Conservation (phyloP, 2,113 vertebrate genomes). For the Rhegmatorhina hoffmannsi region DNA sequence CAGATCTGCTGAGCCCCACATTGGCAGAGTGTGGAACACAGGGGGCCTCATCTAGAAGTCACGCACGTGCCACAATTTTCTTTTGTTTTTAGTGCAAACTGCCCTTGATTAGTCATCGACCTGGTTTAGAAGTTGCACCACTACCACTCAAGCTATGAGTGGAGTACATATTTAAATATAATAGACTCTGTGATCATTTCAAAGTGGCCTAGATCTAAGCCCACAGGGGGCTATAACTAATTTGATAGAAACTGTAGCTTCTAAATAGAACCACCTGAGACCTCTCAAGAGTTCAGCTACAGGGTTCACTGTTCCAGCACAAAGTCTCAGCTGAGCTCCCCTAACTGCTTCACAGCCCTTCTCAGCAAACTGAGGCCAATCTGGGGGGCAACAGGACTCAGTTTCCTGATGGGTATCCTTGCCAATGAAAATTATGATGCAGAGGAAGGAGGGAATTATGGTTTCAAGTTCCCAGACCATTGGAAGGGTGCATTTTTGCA, state of each 20-base stretch:
- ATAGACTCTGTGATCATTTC: not conserved
- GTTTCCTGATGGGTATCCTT: not conserved
- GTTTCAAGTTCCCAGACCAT: not conserved
- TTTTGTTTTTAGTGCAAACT: not conserved
- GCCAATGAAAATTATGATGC: not conserved
- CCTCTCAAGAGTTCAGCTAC: not conserved
- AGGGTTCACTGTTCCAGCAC: not conserved
- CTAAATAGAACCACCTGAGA: slow-evolving; percentile 43
- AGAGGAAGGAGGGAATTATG: not conserved
- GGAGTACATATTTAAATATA: slow-evolving; percentile 28
- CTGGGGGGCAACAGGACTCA: not conserved
- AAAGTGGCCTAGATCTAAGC: slow-evolving; percentile 61
- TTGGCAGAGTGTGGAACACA: not conserved
- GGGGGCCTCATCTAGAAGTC: not conserved
- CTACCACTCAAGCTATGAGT: not conserved
- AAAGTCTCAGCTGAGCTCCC: not conserved
- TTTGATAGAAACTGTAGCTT: slow-evolving; percentile 39
- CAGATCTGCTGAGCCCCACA: not conserved
- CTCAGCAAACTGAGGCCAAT: not conserved
- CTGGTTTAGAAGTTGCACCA: slow-evolving; percentile 28
- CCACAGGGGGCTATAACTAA: slow-evolving; percentile 6
- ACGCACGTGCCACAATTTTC: not conserved
- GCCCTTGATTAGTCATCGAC: slow-evolving; percentile 61
- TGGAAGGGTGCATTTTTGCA: slow-evolving; percentile 10
- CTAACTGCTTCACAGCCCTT: not conserved